Evolutionary conservation across 1,140 invertebrate genomes (phyloP), one percentile per base, ranked within the genome.

Genomic region (Mamestra configurata): DNA sequence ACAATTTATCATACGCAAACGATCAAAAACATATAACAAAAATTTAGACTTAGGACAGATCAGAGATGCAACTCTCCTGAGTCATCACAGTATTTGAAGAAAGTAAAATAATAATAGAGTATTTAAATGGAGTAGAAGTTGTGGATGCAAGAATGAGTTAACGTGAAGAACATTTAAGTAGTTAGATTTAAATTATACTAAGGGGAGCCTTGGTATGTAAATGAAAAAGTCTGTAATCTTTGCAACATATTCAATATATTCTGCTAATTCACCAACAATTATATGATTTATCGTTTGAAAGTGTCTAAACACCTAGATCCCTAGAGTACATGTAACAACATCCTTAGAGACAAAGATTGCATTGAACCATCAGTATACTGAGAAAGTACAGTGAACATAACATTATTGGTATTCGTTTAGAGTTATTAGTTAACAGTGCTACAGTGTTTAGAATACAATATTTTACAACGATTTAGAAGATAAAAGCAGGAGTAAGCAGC

Each of bases 161-260:
- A 82, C 76, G 88, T 92, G 88, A 87, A 80, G 75, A 85, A 87
- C 77, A 86, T 89, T 89, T 70, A 46, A 49, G 11, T 76, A 84
- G 59, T 64, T 64, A 66, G 84, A 84, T 84, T 83, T 77, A 76
- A 87, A 87, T 79, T 80, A 83, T 78, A 86, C 83, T 78, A 86
- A 84, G 81, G 88, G 91, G 88, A 70, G 31, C 84, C 85, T 82
- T 71, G 87, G 86, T 87, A 85, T 68, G 82, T 90, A 90, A 94
- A 94, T 92, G 92, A 93, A 94, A 94, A 90, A 84, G 77, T 89
- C 90, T 82, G 86, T 88, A 87, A 86, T 92, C 83, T 90, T 77
- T 93, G 89, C 91, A 94, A 94, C 93, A 94, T 91, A 89, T 84
- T 90, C 88, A 91, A 92, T 94, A 94, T 94, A 94, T 94, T 94